phyloP scores from a whole-genome alignment of 2,797 vertebrate species.

The Enteromius thamalakanensis region DNA sequence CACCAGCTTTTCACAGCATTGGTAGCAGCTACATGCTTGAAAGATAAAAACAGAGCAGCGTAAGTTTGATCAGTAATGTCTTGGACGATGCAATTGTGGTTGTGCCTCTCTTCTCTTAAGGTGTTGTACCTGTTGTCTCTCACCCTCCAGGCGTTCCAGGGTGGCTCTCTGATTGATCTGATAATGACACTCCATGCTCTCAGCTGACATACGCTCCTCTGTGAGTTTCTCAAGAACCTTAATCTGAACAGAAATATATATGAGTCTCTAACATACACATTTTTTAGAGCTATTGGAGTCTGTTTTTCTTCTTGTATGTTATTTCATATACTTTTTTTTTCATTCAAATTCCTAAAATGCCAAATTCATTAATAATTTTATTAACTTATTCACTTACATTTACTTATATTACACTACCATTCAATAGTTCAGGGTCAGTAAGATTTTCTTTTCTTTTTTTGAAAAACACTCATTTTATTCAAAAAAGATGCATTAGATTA shows the following conservation, averaged over 20 bases:
- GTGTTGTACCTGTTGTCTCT: constrained; percentile 81
- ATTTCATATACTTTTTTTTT: not conserved
- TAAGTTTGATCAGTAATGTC: not conserved
- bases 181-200: constrained; percentile 80
- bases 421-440: not conserved
- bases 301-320: not conserved
- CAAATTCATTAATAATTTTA: not conserved
- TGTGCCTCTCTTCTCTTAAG: not conserved
- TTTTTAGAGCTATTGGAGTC: not conserved
- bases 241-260: constrained; percentile 72
- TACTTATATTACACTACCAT: not conserved
- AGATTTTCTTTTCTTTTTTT: not conserved
- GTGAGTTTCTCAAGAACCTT: constrained; percentile 86
- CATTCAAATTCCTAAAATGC: not conserved
- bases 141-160: constrained; percentile 73
- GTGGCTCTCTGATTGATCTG: constrained; percentile 80
- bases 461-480: not conserved
- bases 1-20: constrained; percentile 87
- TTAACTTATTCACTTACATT: too few relatives aligned
- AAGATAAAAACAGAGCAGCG: constrained; percentile 23
- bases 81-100: not conserved
- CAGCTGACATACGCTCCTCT: constrained; percentile 79
- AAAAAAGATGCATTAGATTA: not conserved
- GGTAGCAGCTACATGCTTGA: constrained; percentile 77
- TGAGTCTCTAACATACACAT: not conserved